A percentile compares a stretch with the other conserved stretches of the same genome.
Conservation (phyloP, 1,140 invertebrate species). For the Druon quercuslanigerum region DNA sequence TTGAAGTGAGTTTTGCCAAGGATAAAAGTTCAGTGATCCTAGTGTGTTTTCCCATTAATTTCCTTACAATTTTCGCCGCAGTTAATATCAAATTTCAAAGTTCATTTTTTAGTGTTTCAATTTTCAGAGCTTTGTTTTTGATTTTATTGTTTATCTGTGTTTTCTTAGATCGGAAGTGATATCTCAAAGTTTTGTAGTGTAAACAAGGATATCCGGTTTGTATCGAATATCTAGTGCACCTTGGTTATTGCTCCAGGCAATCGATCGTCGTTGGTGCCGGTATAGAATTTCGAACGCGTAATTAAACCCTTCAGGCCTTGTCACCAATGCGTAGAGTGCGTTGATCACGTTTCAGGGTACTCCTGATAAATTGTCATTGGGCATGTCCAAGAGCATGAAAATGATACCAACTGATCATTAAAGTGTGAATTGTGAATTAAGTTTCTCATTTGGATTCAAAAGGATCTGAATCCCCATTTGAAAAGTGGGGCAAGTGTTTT, state of each 20-base stretch:
- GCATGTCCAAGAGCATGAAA: not conserved
- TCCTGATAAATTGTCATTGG: conserved; percentile 10
- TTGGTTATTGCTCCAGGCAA: conserved; percentile 17
- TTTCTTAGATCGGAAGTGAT: too few species aligned
- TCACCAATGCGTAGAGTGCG: conserved; percentile 7
- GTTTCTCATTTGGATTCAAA: too few species aligned
- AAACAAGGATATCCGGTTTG: conserved; percentile 2
- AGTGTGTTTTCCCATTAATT: too few species aligned
- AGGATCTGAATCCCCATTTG: too few species aligned
- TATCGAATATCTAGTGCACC: not conserved
- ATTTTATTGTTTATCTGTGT: too few species aligned
- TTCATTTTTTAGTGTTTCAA: too few species aligned
- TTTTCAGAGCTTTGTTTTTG: too few species aligned
- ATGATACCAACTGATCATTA: not conserved
- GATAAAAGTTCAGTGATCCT: too few species aligned
- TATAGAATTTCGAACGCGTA: conserved; percentile 27
- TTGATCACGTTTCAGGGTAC: conserved; percentile 18
- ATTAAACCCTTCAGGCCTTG: conserved; percentile 20
- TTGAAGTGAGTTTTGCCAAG: too few species aligned
- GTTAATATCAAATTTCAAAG: too few species aligned
- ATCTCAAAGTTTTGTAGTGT: not conserved
- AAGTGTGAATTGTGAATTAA: not conserved
- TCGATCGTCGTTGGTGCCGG: conserved; percentile 21
- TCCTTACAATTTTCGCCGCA: too few species aligned
- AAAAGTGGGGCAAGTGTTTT: too few species aligned